phyloP scores from a whole-genome alignment of 2,888 invertebrate species.

The Drosophila ezoana region DNA sequence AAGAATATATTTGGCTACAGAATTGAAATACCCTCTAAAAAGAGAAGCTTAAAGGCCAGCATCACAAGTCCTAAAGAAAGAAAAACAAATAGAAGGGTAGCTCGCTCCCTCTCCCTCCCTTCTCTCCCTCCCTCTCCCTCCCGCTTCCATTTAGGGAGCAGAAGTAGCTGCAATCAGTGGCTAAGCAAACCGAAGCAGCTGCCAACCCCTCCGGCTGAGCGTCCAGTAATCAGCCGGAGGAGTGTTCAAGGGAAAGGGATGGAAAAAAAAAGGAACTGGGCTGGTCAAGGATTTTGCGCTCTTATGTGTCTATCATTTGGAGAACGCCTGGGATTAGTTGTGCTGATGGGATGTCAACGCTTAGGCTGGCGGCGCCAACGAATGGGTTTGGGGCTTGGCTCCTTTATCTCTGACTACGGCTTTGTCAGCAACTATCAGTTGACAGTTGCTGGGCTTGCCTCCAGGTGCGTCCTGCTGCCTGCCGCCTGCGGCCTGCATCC shows the following conservation, averaged over 20 bases:
- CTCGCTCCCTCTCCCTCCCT: neutral
- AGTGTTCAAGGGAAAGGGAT: neutral
- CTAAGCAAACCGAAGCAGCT: conserved; percentile 17
- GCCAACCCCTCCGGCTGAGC: conserved; percentile 1
- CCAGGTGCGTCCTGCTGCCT: conserved; percentile 22
- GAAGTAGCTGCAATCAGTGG: conserved; percentile 33
- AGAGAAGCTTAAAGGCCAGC: conserved; percentile 5
- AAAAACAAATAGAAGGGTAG: neutral
- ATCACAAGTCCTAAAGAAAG: neutral
- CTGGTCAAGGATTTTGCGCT: conserved; percentile 23
- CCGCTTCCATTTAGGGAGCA: neutral
- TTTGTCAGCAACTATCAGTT: conserved; percentile 39
- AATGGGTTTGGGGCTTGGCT: neutral
- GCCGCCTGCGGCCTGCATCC: conserved; percentile 2
- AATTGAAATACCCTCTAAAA: neutral
- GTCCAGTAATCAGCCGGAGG: conserved; percentile 12
- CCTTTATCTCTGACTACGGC: conserved; percentile 24
- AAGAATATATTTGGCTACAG: too few relatives aligned
- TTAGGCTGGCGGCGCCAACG: conserved; percentile 1
- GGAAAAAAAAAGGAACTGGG: conserved; percentile 1
- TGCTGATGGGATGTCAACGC: conserved; percentile 45
- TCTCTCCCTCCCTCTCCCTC: neutral
- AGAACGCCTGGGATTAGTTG: conserved; percentile 66
- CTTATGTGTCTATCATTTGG: conserved; percentile 62
- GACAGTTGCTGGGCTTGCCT: conserved; percentile 15